Evolutionary conservation across 2,888 invertebrate genomes (phyloP), one percentile per base, ranked within the genome.

Genomic region (Brenthis hecate): DNA sequence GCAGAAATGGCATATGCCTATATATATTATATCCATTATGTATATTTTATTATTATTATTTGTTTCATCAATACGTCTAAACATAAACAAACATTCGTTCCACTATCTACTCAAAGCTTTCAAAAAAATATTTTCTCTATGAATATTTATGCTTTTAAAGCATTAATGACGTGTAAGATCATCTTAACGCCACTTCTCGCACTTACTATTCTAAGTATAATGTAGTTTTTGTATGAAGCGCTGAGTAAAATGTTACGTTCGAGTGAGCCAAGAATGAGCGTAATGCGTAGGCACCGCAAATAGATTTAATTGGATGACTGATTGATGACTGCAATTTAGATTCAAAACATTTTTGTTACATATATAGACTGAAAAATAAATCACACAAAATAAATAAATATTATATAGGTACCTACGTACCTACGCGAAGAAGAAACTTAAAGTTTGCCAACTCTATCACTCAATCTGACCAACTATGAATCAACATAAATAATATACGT

Each of bases 191-290:
- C 62, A 62, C 53, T 62, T 62, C 62, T 62, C 19, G 43, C 19
- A 43, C 53, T 53, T 43, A 36, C 19, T 62, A 62, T 62, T 62
- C 62, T 62, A 19, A 54, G 62, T 51, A 43, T 62, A 54, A 86
- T 83, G 85, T 82, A 80, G 79, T 79, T 82, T 83, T 84, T 83
- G 81, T 81, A 81, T 80, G 76, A 76, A 78, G 78, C 80, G 84
- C 61, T 78, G 86, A 87, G 74, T 78, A 81, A 84, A 81, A 82
- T 85, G 82, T 79, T 76, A 75, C 73, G 68, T 72, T 72, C 55
- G 72, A 73, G 68, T 61, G 74, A 76, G 74, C 75, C 73, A 75
- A 71, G 70, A 68, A 66, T 67, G 64, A 66, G 60, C 66, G 71
- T 72, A 73, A 75, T 75, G 70, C 75, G 77, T 72, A 72, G 76